These are phyloP conservation scores for Gymnoscopelus microlampas DNA, from an alignment of 2,797 vertebrate genomes.

Conservation along the genomic window DNA sequence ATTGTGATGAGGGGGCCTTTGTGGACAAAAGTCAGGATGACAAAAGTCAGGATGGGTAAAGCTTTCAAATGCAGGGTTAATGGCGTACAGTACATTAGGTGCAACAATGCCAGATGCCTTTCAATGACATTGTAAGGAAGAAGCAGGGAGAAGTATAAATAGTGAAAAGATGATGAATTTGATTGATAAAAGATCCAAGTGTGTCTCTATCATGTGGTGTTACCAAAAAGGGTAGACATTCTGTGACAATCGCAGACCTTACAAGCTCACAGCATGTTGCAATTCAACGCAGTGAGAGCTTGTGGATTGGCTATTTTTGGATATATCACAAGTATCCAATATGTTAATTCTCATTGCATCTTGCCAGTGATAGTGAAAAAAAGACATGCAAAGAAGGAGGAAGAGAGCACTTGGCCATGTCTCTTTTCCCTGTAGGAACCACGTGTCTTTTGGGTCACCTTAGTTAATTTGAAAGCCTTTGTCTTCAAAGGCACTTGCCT, in stretches of 20 bases:
- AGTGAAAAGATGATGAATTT: neutral
- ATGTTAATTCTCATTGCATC: constrained; percentile 15
- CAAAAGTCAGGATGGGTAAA: neutral
- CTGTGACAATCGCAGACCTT: no score
- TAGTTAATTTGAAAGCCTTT: constrained; percentile 41
- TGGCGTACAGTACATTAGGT: constrained; percentile 6
- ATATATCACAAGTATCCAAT: no score
- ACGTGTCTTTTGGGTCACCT: constrained; percentile 57
- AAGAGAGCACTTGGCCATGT: neutral
- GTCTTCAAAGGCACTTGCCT: constrained; percentile 49
- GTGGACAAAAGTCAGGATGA: neutral
- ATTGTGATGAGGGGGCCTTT: neutral
- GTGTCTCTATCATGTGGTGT: neutral
- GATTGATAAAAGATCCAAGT: constrained; percentile 5
- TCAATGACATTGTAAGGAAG: neutral
- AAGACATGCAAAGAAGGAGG: constrained; percentile 18
- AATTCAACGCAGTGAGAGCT: no score
- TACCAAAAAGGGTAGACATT: no score
- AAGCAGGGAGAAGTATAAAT: neutral
- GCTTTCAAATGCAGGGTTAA: neutral
- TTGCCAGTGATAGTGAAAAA: constrained; percentile 13
- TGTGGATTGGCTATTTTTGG: no score
- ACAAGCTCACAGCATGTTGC: no score
- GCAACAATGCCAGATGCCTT: neutral
- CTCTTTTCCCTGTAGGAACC: constrained; percentile 29